Conservation (phyloP, 2,888 invertebrate genomes). For the Hymenopus coronatus region DNA sequence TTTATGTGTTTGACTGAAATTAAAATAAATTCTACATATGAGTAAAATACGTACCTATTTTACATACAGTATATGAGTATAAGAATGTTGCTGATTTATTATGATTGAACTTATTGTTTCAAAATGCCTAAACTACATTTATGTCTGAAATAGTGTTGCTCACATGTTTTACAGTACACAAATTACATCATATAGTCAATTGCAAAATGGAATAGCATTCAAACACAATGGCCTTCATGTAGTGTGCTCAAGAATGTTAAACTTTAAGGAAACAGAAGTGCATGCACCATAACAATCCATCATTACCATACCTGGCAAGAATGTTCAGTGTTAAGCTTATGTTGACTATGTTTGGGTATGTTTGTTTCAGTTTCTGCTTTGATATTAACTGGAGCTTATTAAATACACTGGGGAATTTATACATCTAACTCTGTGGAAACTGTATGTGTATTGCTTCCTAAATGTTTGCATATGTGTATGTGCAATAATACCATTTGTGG, state of each 20-base stretch:
- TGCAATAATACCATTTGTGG: neutral
- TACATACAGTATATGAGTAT: too few relatives aligned
- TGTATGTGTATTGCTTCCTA: neutral
- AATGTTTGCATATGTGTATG: neutral
- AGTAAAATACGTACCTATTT: too few relatives aligned
- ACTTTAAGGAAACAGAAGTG: neutral
- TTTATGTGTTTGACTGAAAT: too few relatives aligned
- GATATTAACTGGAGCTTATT: neutral
- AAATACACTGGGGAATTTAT: neutral
- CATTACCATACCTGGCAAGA: neutral
- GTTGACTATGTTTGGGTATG: neutral
- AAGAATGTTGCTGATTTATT: too few relatives aligned
- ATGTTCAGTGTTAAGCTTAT: neutral
- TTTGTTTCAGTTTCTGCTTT: neutral
- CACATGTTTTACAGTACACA: neutral
- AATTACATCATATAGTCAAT: neutral
- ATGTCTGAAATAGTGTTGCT: neutral
- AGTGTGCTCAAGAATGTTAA: neutral
- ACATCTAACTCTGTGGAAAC: neutral
- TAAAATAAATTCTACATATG: too few relatives aligned
- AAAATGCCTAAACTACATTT: neutral
- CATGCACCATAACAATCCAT: neutral
- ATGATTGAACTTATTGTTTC: too few relatives aligned
- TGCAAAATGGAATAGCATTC: neutral
- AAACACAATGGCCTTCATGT: neutral